These are phyloP conservation scores for Chromobotia macracanthus DNA, from an alignment of 2,797 vertebrate genomes.

Conservation along the genomic window DNA sequence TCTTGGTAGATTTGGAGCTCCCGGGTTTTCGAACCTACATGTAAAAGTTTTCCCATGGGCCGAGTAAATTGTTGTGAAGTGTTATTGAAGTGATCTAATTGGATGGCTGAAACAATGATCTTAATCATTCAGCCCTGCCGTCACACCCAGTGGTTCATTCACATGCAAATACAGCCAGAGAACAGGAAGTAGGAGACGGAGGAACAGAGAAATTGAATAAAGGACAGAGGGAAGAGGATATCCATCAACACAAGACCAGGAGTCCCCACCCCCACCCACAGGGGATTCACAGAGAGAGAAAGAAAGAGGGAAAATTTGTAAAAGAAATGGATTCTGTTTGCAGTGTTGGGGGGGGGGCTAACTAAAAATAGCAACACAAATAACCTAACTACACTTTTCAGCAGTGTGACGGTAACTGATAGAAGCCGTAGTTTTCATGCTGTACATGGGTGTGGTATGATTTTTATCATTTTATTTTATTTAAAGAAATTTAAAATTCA, in stretches of 20 bases:
- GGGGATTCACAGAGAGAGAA: background rate
- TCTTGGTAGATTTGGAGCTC: constrained; percentile 5
- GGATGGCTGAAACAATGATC: constrained; percentile 54
- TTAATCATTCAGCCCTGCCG: constrained; percentile 52
- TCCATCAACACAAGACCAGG: constrained; percentile 34
- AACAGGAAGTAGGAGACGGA: constrained; percentile 33
- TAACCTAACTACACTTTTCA: too few species aligned
- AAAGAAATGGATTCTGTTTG: constrained; percentile 9
- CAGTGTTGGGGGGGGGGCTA: background rate
- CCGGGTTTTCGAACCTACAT: background rate
- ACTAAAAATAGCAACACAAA: background rate
- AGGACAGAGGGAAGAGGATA: constrained; percentile 38
- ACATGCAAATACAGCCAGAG: constrained; percentile 44
- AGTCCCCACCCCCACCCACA: constrained; percentile 14
- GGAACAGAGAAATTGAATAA: constrained; percentile 36
- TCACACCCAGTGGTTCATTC: constrained; percentile 52
- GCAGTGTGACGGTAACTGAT: too few species aligned
- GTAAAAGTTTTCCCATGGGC: background rate
- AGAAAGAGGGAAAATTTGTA: constrained; percentile 1
- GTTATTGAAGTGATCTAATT: constrained; percentile 47
- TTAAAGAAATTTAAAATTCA: too few species aligned
- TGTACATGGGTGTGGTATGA: too few species aligned
- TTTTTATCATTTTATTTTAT: too few species aligned
- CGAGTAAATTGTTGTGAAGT: constrained; percentile 12
- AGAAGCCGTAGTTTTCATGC: too few species aligned